A percentile compares a stretch with the other conserved stretches of the same genome.
Conservation (phyloP, 2,797 vertebrate genomes). For the Scolopax bukidnonensis region DNA sequence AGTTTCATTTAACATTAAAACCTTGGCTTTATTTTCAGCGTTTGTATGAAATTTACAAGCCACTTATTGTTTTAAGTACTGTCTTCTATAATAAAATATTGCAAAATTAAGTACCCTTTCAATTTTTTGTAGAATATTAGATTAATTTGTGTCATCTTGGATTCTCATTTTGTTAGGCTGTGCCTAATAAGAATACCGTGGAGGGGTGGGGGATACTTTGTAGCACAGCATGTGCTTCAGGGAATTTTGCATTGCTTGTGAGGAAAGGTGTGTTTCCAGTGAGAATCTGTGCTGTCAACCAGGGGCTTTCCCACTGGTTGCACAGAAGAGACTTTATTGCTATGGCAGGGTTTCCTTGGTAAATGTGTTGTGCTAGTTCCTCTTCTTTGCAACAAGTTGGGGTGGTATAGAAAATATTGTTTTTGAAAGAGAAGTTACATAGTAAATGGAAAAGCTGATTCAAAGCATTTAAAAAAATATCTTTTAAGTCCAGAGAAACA, state of each 20-base stretch:
- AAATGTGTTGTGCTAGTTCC: background rate
- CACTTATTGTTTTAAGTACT: background rate
- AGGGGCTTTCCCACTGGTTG: background rate
- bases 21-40: background rate
- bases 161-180: background rate
- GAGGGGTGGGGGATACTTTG: background rate
- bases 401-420: background rate
- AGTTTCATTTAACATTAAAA: background rate
- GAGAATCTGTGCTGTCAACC: background rate
- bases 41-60: background rate
- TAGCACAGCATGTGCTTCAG: background rate
- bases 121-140: background rate
- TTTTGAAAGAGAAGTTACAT: background rate
- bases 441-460: background rate
- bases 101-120: background rate
- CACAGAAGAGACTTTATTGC: background rate
- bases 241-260: background rate
- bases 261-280: background rate
- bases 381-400: slow-evolving; percentile 11
- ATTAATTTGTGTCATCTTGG: background rate
- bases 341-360: background rate
- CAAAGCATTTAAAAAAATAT: background rate
- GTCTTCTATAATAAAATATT: background rate
- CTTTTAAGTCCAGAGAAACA: background rate
- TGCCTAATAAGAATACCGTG: background rate